A percentile compares a stretch with the other conserved stretches of the same genome.
Evolutionary conservation across 2,797 vertebrate genomes (phyloP).

Genomic region (Presbytis comata): DNA sequence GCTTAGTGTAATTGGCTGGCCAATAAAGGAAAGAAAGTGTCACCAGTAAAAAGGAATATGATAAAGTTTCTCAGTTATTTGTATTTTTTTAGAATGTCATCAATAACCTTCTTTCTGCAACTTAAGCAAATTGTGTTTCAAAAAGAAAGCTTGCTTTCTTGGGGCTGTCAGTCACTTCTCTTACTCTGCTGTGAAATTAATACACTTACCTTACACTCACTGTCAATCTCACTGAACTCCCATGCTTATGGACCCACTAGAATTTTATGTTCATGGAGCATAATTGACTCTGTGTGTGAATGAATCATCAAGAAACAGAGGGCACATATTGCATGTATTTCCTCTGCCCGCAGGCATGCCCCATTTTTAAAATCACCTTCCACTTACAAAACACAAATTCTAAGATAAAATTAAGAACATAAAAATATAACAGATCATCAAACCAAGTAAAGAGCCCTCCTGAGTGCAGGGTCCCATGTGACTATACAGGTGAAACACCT

Average conservation of each 20-base stretch:
- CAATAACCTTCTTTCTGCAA: not conserved
- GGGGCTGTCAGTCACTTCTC: not conserved
- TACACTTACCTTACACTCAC: not conserved
- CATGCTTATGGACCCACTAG: not conserved
- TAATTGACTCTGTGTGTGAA: not conserved
- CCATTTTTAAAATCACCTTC: not conserved
- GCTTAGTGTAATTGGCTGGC: not conserved
- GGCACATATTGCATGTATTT: not conserved
- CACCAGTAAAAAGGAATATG: not conserved
- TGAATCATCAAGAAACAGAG: not conserved
- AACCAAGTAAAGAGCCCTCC: not conserved
- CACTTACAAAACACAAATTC: not conserved
- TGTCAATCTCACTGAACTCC: not conserved
- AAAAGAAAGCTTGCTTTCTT: not conserved
- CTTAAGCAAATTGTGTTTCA: not conserved
- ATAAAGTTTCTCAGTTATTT: not conserved
- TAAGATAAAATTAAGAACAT: constrained; percentile 7
- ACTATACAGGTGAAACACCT: not conserved
- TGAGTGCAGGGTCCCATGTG: not conserved
- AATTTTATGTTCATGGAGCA: not conserved
- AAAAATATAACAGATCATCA: not conserved
- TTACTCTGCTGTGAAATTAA: not conserved
- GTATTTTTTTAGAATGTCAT: not conserved
- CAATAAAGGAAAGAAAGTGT: not conserved
- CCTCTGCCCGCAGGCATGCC: not conserved